Percentiles rank a stretch among this genome's conserved stretches.
phyloP scores from a whole-genome alignment of 2,797 vertebrate species.

The Schizopygopsis malacanthus region DNA sequence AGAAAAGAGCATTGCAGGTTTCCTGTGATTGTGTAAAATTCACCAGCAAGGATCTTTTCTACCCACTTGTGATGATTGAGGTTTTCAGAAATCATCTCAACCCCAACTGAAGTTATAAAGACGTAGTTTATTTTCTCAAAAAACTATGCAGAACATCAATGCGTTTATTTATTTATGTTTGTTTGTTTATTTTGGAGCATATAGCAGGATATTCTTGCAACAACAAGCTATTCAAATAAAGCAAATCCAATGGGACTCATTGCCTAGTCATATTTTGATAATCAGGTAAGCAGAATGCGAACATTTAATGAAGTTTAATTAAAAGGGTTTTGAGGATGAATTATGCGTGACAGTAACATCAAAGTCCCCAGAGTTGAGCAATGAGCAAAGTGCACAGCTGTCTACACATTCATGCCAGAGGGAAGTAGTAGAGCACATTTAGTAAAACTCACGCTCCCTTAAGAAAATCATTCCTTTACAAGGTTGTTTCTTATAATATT shows the following conservation, averaged over 20 bases:
- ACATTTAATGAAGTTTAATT: slow-evolving; percentile 32
- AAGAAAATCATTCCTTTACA: background rate
- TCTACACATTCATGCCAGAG: slow-evolving; percentile 22
- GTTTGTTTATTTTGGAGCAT: background rate
- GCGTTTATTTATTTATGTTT: too few species aligned
- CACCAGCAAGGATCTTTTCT: slow-evolving; percentile 46
- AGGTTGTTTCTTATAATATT: background rate
- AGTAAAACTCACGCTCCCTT: slow-evolving; percentile 14
- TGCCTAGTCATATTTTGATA: background rate
- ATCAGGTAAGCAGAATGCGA: slow-evolving; percentile 25
- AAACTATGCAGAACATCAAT: too few species aligned
- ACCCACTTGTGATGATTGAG: slow-evolving; percentile 53
- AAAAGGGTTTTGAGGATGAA: slow-evolving; percentile 22
- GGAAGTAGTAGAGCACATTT: slow-evolving; percentile 19
- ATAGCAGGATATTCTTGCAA: background rate
- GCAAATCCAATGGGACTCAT: background rate
- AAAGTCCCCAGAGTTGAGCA: background rate
- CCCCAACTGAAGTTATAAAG: background rate
- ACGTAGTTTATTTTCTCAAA: background rate
- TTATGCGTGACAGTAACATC: background rate
- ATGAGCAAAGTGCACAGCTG: slow-evolving; percentile 40
- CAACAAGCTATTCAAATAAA: slow-evolving; percentile 18
- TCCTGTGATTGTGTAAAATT: slow-evolving; percentile 80
- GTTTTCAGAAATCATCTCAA: slow-evolving; percentile 13
- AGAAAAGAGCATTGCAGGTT: slow-evolving; percentile 62